Evolutionary conservation across 2,113 vertebrate species (phyloP), one percentile per base, ranked within the genome.

Genomic region (Hippocampus guttulatus): DNA sequence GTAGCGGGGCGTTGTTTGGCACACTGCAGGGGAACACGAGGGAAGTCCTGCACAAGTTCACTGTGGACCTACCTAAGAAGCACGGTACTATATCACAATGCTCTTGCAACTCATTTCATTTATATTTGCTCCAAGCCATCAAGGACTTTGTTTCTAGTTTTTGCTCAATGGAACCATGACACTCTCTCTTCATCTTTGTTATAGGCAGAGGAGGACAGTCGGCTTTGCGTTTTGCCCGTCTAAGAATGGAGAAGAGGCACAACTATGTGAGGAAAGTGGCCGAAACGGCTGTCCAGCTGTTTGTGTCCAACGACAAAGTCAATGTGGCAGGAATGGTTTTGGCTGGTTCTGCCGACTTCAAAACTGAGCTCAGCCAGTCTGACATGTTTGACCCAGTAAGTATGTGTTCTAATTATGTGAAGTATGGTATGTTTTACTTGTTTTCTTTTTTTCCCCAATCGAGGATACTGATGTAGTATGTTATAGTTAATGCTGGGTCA

Each of bases 361-460:
- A 99, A 92, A 99, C 96, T 0, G 97, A 99, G 82, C 92, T 99
- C 79, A 99, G 97, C 85, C 97, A 99, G 52, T 99, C 97, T 1
- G 97, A 99, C 90, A 99, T 99, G 96, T 99, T 99, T 81, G 97
- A 99, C 86, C 96, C 98, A 92, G 97, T 99, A 91, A 92, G 94
- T 67, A 18, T 72, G 1, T 66, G 11, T 69, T 73, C 11, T 47
- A 10, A 55, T 55, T 33, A 55, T 55, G 21, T n/a, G 21, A 51
- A 51, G 8, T 55, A 43, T 65, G 49, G 30, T 60, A 3, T 14
- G 52, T 55, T 54, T 54, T n/a, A 11, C 21, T n/a, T 23, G 0
- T 8, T 8, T 52, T 1, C 1, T 9, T n/a, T n/a, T n/a, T n/a
- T 5, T 3, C 41, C 41, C 9, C 47, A 54, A 7, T 54, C 8